These are phyloP conservation scores for Leguminivora glycinivorella DNA, from an alignment of 1,140 invertebrate species.

Conservation along the genomic window DNA sequence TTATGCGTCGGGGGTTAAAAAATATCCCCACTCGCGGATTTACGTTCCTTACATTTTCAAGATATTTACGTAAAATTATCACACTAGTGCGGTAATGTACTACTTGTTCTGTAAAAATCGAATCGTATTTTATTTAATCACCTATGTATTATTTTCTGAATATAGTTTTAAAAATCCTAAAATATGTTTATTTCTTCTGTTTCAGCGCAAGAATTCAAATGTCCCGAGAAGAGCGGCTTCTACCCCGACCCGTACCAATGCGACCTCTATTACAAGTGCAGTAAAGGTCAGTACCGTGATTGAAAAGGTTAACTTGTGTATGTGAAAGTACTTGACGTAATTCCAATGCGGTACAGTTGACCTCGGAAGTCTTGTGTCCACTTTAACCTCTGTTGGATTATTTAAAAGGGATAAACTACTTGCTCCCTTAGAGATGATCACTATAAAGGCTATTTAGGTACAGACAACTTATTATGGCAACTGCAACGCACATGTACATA, in stretches of 20 bases:
- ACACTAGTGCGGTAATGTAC: too few relatives aligned
- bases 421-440: too few relatives aligned
- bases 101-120: too few relatives aligned
- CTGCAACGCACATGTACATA: too few relatives aligned
- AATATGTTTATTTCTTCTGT: constrained; percentile 49
- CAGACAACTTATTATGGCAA: too few relatives aligned
- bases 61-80: too few relatives aligned
- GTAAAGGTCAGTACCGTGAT: constrained; percentile 79
- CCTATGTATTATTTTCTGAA: background rate
- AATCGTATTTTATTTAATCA: too few relatives aligned
- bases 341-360: background rate
- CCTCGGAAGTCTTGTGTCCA: background rate
- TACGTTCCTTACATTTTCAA: too few relatives aligned
- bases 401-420: too few relatives aligned
- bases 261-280: constrained; percentile 90
- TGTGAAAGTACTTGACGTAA: constrained; percentile 33
- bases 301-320: constrained; percentile 49
- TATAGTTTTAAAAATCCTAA: constrained; percentile 8
- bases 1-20: too few relatives aligned
- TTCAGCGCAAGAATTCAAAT: constrained; percentile 81
- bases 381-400: background rate
- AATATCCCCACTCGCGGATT: too few relatives aligned
- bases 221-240: constrained; percentile 87
- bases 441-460: too few relatives aligned
- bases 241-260: constrained; percentile 89